Evolutionary conservation across 2,888 invertebrate species (phyloP), one percentile per base, ranked within the genome.

Genomic region (Eustalomyia histrio): DNA sequence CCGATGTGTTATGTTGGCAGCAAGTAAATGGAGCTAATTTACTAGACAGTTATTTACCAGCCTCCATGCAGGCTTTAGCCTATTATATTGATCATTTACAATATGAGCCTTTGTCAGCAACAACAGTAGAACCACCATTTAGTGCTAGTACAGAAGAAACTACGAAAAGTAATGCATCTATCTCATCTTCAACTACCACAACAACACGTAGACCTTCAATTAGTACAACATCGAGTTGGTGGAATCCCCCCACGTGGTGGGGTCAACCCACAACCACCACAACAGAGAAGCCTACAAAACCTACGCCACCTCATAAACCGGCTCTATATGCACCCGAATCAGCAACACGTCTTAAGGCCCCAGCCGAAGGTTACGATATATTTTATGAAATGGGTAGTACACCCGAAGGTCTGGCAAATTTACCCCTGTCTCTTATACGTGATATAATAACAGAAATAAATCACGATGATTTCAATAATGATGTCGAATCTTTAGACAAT

Each of bases 1-100:
- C 24, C 10, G 8, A 33, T 43, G 29, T 81, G 10, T 21, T 52
- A 43, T 55, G 47, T 53, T 14, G 10, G 5, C 58, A 67, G 7
- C 47, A 73, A 18, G 65, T 71, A n/a, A 39, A 84, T 63, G 85
- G 86, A 17, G 85, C 86, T 39, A 86, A 85, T 76, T 85, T 90
- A 63, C 83, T 90, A 33, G 86, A 87, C 18, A 90, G 88, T 79
- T 91, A 90, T 82, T 84, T 91, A 78, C 90, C 91, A 57, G 88
- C 90, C 4, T 88, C 88, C 14, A 91, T 91, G 91, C 91, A 91
- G 83, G 90, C 90, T 2, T 79, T 91, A 71, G 90, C 90, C 33
- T 91, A 91, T 82, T 90, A 90, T 57, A 90, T 90, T 47, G 91
- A 91, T 79, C 85, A 85, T 29, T 83, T 91, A 72, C 90, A 90